Evolutionary conservation across 2,797 vertebrate species (phyloP).

Genomic region (Synanceia verrucosa): DNA sequence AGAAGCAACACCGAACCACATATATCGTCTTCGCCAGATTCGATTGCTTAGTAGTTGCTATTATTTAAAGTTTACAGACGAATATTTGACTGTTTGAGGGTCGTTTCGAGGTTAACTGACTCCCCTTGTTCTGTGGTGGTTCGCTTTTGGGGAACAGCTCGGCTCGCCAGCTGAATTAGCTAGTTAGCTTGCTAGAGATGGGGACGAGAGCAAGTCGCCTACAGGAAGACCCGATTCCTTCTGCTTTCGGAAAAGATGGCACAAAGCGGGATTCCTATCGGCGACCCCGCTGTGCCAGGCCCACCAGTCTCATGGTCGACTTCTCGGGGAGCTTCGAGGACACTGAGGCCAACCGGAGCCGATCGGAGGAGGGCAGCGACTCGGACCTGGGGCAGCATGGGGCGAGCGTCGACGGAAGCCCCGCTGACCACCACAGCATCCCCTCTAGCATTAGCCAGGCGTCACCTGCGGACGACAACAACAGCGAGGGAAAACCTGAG

Average conservation of each 20-base stretch:
- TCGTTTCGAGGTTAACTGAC: conserved; percentile 50
- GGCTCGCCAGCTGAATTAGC: conserved; percentile 52
- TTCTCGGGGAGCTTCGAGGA: conserved; percentile 84
- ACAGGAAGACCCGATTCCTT: conserved; percentile 78
- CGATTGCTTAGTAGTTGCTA: background rate
- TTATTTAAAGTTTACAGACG: background rate
- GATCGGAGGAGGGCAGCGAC: conserved; percentile 84
- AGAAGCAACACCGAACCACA: background rate
- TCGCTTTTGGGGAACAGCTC: conserved; percentile 57
- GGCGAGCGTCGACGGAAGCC: conserved; percentile 79
- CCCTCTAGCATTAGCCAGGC: conserved; percentile 65
- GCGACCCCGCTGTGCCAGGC: conserved; percentile 77
- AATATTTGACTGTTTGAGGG: conserved; percentile 12
- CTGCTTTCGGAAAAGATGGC: conserved; percentile 79
- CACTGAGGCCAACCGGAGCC: conserved; percentile 79
- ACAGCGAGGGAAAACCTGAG: conserved; percentile 68
- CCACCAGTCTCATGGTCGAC: conserved; percentile 83
- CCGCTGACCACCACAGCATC: conserved; percentile 73
- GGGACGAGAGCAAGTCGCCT: conserved; percentile 84
- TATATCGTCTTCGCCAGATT: too few relatives aligned
- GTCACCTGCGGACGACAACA: conserved; percentile 69
- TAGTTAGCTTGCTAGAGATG: conserved; percentile 68
- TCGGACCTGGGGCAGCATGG: conserved; percentile 81
- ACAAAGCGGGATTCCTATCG: conserved; percentile 80
- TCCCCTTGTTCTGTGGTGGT: conserved; percentile 17